phyloP scores from a whole-genome alignment of 2,113 vertebrate species.

The Ctenodactylus gundi region DNA sequence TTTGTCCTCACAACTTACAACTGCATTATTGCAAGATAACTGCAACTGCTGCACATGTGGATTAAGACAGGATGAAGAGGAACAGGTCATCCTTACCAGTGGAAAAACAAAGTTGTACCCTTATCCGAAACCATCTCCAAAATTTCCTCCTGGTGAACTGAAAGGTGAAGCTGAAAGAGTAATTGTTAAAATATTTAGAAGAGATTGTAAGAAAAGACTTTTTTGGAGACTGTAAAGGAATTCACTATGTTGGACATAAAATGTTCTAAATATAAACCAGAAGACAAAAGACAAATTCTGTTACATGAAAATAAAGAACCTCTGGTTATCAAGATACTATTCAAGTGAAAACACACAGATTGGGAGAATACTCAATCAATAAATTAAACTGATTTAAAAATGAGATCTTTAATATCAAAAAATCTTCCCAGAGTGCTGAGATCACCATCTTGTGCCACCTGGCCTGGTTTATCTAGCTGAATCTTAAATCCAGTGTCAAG shows the following conservation, averaged over 20 bases:
- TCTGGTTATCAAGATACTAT: not conserved
- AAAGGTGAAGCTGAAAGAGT: not conserved
- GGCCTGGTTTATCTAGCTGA: not conserved
- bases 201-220: not conserved
- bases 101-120: not conserved
- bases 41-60: not conserved
- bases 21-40: not conserved
- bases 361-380: not conserved
- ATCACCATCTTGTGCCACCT: no score
- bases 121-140: not conserved
- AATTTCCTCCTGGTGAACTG: not conserved
- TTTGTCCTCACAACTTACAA: not conserved
- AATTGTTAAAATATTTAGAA: conserved; percentile 12
- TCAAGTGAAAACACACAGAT: not conserved
- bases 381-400: not conserved
- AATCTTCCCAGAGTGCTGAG: no score
- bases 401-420: not conserved
- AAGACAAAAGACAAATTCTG: not conserved
- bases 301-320: conserved; percentile 2
- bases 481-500: not conserved
- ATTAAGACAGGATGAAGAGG: not conserved
- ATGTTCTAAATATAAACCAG: conserved; percentile 1
- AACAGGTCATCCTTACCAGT: not conserved
- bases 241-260: not conserved
- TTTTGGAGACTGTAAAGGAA: not conserved